A percentile compares a stretch with the other conserved stretches of the same genome.
Conservation (phyloP, 2,113 vertebrate species). For the Pachyramphus minor region DNA sequence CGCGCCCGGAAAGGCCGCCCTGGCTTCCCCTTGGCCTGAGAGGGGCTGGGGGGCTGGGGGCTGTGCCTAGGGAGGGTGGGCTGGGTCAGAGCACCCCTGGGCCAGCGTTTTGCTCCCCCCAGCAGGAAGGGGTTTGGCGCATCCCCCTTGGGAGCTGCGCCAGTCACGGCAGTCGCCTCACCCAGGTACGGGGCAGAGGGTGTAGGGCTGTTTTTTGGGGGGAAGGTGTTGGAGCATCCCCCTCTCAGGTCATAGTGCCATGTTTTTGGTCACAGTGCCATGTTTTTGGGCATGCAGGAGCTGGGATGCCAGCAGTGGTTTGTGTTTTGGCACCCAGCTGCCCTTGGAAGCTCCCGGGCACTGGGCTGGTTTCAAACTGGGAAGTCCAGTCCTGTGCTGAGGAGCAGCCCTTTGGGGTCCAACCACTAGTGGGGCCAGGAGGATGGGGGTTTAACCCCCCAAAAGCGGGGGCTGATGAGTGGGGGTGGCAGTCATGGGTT, state of each 20-base stretch:
- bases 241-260: not conserved
- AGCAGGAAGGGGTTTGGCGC: not conserved
- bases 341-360: fast-evolving
- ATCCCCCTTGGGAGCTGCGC: not conserved
- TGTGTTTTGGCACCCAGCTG: not conserved
- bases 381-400: not conserved
- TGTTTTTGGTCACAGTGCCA: fast-evolving
- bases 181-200: fast-evolving
- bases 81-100: not conserved
- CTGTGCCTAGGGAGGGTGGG: not conserved
- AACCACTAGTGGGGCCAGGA: not conserved
- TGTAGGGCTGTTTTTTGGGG: not conserved
- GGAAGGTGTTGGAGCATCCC: not conserved
- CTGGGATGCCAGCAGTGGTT: not conserved
- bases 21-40: constrained; percentile 58
- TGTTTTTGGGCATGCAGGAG: fast-evolving
- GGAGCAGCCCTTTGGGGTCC: not conserved
- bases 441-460: not conserved
- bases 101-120: not conserved
- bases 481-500: not conserved
- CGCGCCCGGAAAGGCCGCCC: constrained; percentile 63
- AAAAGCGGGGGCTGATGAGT: fast-evolving
- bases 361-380: not conserved
- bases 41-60: fast-evolving
- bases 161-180: fast-evolving